phyloP scores from a whole-genome alignment of 1,140 invertebrate species.

The Drosophila kikkawai region DNA sequence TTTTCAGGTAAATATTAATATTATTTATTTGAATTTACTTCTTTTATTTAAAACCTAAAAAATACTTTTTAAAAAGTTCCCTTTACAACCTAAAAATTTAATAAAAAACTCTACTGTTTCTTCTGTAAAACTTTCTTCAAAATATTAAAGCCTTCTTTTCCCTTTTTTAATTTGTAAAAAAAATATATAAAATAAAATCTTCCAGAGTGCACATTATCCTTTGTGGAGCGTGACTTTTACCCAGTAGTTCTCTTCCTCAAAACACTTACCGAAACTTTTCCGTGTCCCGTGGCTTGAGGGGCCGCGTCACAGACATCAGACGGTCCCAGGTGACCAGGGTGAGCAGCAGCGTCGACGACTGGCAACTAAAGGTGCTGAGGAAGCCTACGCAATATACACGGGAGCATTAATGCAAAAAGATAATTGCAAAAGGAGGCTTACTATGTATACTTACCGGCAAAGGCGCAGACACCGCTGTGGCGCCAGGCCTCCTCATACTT shows the following conservation, averaged over 20 bases:
- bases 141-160: background rate
- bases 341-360: conserved; percentile 88
- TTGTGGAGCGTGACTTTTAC: conserved; percentile 5
- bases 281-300: conserved; percentile 85
- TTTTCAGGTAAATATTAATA: background rate
- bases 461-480: conserved; percentile 86
- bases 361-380: conserved; percentile 89
- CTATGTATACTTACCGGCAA: conserved; percentile 83
- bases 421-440: background rate
- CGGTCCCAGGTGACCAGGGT: conserved; percentile 88
- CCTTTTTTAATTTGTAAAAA: background rate
- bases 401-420: conserved; percentile 13
- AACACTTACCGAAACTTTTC: conserved; percentile 65
- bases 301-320: conserved; percentile 87
- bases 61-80: background rate
- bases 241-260: background rate
- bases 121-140: background rate
- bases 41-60: too few species aligned
- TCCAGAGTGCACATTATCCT: conserved; percentile 2
- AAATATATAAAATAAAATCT: too few species aligned
- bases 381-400: conserved; percentile 85
- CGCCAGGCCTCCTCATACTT: conserved; percentile 87
- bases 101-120: background rate
- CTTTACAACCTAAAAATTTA: background rate
- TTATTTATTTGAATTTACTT: background rate